A percentile compares a stretch with the other conserved stretches of the same genome.
Evolutionary conservation across 2,797 vertebrate species (phyloP).

Genomic region (Clamator glandarius): DNA sequence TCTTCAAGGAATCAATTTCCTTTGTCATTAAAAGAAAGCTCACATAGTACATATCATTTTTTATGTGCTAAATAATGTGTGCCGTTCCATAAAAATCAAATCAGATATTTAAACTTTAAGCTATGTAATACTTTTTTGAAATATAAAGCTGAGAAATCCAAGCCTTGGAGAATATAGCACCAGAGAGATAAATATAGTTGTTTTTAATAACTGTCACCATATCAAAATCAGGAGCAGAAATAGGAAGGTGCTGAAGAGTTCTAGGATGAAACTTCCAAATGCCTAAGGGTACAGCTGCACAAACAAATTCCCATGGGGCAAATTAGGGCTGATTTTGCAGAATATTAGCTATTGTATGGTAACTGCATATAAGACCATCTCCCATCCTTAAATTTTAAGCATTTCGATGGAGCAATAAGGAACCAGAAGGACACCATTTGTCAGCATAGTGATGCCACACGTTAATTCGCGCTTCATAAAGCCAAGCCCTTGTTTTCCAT

Average conservation of each 20-base stretch:
- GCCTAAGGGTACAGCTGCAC: neutral
- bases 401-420: neutral
- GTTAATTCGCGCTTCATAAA: neutral
- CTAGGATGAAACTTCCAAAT: neutral
- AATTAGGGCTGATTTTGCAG: neutral
- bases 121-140: neutral
- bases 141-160: constrained; percentile 27
- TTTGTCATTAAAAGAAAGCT: neutral
- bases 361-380: neutral
- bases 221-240: constrained; percentile 15
- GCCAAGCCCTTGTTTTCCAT: neutral
- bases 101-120: neutral
- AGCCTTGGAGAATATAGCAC: neutral
- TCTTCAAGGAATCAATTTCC: neutral
- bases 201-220: neutral
- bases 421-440: neutral
- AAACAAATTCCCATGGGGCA: neutral
- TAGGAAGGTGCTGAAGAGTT: neutral
- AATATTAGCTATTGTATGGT: neutral
- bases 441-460: neutral
- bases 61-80: neutral
- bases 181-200: constrained; percentile 7
- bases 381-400: neutral
- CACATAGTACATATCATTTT: neutral
- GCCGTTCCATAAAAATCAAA: neutral